Base-by-base conservation (phyloP, 2,888 invertebrate genomes). In the Ochropleura leucogaster region DNA sequence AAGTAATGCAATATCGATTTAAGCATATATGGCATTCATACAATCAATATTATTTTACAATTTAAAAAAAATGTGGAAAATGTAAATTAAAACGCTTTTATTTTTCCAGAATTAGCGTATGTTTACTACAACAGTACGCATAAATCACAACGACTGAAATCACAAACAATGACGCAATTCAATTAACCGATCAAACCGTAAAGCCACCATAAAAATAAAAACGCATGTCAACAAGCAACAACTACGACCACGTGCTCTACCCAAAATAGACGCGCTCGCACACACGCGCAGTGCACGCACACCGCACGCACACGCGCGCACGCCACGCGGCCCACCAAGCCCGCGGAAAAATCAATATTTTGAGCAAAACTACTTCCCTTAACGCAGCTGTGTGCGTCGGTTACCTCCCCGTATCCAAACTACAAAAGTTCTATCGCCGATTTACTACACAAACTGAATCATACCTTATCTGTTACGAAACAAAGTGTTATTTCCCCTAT, bases 311-410 rank as follows among this genome's bases (percentile, higher is more conserved):
- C 85, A 88, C 88, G 72, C 81, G 70, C 84, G 71, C 85, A 59
- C 76, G 79, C 90, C 90, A 91, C 91, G 92, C 91, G 91, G 91
- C 92, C 91, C 91, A 75, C 70, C 93, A 88, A 90, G 89, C 90
- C 92, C 92, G 94, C 94, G 94, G 96, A 96, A 96, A 96, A 96
- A 96, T 96, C 96, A 96, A 96, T 96, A 96, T 96, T 96, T 96
- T 95, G 95, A 96, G 96, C 96, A 95, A 96, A 96, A 95, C 95
- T 95, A 94, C 95, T 96, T 96, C 96, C 96, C 95, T 93, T 92
- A 93, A 87, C 91, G 89, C 89, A 87, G 84, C 82, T 93, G 96
- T 96, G 95, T 95, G 96, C 89, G 92, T 92, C 83, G 88, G 87
- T 88, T 85, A 88, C 92, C 89, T 89, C 88, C 84, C 75, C 74